phyloP scores from a whole-genome alignment of 2,113 vertebrate genomes.

The Muntiacus reevesi region DNA sequence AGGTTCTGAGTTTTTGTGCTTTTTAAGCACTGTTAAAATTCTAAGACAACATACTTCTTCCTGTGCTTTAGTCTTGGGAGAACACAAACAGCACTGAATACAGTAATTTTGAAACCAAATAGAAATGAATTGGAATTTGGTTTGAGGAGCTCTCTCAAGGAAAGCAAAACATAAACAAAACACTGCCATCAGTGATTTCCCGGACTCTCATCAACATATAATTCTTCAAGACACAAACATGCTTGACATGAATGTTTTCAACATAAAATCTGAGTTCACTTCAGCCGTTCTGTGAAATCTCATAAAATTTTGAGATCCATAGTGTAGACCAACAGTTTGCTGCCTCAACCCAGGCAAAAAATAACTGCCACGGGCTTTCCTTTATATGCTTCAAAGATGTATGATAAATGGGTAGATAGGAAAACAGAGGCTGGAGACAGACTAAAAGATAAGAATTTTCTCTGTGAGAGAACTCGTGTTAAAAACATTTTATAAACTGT shows the following conservation, averaged over 20 bases:
- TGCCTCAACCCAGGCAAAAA: slow-evolving; percentile 60
- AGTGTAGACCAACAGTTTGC: slow-evolving; percentile 9
- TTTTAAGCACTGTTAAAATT: not conserved
- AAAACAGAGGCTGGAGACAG: not conserved
- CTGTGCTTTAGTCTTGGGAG: not conserved
- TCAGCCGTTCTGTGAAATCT: slow-evolving; percentile 62
- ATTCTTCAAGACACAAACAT: slow-evolving; percentile 58
- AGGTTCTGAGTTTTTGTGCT: not conserved
- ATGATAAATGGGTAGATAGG: not conserved
- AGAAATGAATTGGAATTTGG: slow-evolving; percentile 23
- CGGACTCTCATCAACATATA: slow-evolving; percentile 52
- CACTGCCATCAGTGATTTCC: not conserved
- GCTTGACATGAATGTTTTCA: slow-evolving; percentile 41
- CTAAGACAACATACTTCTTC: not conserved
- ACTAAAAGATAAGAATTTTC: not conserved
- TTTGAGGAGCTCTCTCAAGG: slow-evolving; percentile 4
- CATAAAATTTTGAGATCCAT: slow-evolving; percentile 68
- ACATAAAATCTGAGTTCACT: slow-evolving; percentile 65
- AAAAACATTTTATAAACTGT: not conserved
- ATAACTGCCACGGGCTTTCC: slow-evolving; percentile 25
- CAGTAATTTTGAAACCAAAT: not conserved
- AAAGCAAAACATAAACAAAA: slow-evolving; percentile 34
- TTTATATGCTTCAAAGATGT: slow-evolving; percentile 26
- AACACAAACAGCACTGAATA: not conserved
- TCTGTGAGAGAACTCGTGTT: slow-evolving; percentile 1